phyloP scores from a whole-genome alignment of 2,888 invertebrate genomes.

The Aleiodes alternator region DNA sequence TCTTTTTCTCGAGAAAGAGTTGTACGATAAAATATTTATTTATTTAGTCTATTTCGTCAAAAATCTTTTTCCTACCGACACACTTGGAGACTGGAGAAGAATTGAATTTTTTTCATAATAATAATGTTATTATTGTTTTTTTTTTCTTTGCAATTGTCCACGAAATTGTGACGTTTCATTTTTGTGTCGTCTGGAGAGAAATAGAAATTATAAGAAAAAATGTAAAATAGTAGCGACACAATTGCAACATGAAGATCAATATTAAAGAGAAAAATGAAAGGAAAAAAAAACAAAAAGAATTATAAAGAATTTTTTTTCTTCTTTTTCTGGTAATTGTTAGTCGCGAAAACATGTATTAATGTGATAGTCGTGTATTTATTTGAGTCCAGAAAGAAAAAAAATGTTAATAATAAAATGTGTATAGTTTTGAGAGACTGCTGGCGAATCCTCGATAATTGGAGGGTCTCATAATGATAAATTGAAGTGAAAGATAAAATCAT shows the following conservation, averaged over 20 bases:
- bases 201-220: background rate
- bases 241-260: conserved; percentile 4
- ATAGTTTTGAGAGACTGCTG: conserved; percentile 11
- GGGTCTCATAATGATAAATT: background rate
- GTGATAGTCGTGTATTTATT: conserved; percentile 72
- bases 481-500: no score
- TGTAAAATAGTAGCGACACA: conserved; percentile 27
- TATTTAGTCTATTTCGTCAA: conserved; percentile 1
- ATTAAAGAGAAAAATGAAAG: background rate
- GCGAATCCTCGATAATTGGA: background rate
- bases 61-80: background rate
- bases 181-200: conserved; percentile 19
- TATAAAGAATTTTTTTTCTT: conserved; percentile 10
- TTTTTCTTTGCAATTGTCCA: conserved; percentile 6
- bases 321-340: conserved; percentile 24
- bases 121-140: background rate
- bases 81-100: conserved; percentile 19
- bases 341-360: conserved; percentile 62
- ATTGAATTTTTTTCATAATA: background rate
- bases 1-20: conserved; percentile 4
- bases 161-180: conserved; percentile 7
- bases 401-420: conserved; percentile 17
- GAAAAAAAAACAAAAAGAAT: background rate
- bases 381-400: conserved; percentile 56
- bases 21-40: conserved; percentile 24